Evolutionary conservation across 2,888 invertebrate genomes (phyloP), one percentile per base, ranked within the genome.

Genomic region (Athripsodes cinereus): DNA sequence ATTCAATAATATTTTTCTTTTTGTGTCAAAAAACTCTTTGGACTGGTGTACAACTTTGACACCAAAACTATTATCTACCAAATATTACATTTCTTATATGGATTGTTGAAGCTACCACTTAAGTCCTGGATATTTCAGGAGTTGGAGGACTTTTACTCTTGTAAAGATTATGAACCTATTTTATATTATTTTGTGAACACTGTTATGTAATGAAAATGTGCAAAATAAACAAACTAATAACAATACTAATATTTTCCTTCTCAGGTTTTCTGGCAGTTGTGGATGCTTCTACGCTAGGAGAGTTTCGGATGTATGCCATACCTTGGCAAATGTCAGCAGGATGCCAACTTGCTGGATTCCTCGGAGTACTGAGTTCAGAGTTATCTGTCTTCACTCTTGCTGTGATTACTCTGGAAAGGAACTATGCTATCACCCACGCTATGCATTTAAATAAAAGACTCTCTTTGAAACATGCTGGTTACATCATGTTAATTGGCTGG

Each of bases 371-470:
- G 20, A 93, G 93, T 64, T 92, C 94, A 1, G 96, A 97, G 75
- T 78, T 98, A 59, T 93, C 94, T 35, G 97, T 98, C 46, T 97
- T 90, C 77, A 97, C 97, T 2, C 78, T 98, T 67, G 94, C 97
- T 1, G 93, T 98, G 56, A 98, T 98, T 67, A 96, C 97, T 0
- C 76, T 96, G 67, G 96, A 97, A 74, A 81, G 96, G 22, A 94
- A 95, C 76, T 96, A 96, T 75, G 96, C 96, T 66, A 97, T 97
- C 70, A 96, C 96, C 1, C 95, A 96, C 76, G 96, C 96, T 58
- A 96, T 96, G 88, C 96, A 96, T 73, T 82, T 96, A 59, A 97
- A 97, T 75, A 96, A 96, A 74, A 81, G 90, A 13, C 79, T 98
- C n/a, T 92, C 94, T 0, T 75, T 96, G 64, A 87, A 89, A 46